Evolutionary conservation across 2,888 invertebrate genomes (phyloP).

Genomic region (Andrena fulva): DNA sequence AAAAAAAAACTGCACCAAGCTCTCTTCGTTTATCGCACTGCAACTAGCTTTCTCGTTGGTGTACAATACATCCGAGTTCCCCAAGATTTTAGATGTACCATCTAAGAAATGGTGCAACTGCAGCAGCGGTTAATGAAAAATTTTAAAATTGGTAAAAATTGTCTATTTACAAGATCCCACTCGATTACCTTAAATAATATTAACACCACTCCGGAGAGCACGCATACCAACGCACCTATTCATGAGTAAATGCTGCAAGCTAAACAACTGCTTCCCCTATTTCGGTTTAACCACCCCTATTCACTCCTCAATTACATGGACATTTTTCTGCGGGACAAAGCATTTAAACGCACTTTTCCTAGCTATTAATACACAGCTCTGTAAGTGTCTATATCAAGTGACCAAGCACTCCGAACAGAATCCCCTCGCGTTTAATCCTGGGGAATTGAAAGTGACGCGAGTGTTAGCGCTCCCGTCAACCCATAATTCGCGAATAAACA

Average conservation of each 20-base stretch:
- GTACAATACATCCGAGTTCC: too few relatives aligned
- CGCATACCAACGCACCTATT: constrained; percentile 26
- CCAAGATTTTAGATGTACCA: too few relatives aligned
- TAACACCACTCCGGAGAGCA: constrained; percentile 25
- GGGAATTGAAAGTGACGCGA: background rate
- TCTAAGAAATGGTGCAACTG: too few relatives aligned
- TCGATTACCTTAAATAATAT: constrained; percentile 36
- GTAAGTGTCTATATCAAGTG: background rate
- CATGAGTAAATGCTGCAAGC: constrained; percentile 35
- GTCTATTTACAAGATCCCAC: background rate
- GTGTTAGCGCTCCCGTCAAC: background rate
- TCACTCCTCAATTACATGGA: constrained; percentile 30
- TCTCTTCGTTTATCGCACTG: too few relatives aligned
- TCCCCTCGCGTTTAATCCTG: background rate
- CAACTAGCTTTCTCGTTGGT: too few relatives aligned
- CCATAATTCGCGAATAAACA: constrained; percentile 18
- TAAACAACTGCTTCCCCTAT: constrained; percentile 33
- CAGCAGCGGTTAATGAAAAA: too few relatives aligned
- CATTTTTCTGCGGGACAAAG: constrained; percentile 14
- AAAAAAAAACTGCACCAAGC: too few relatives aligned
- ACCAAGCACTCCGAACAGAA: background rate
- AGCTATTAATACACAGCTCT: background rate
- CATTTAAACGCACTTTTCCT: background rate
- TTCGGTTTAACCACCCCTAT: constrained; percentile 42
- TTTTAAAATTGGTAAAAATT: too few relatives aligned